A percentile compares a stretch with the other conserved stretches of the same genome.
These are phyloP conservation scores for Antheraea assamensis DNA, from an alignment of 2,888 invertebrate genomes.

Conservation along the genomic window DNA sequence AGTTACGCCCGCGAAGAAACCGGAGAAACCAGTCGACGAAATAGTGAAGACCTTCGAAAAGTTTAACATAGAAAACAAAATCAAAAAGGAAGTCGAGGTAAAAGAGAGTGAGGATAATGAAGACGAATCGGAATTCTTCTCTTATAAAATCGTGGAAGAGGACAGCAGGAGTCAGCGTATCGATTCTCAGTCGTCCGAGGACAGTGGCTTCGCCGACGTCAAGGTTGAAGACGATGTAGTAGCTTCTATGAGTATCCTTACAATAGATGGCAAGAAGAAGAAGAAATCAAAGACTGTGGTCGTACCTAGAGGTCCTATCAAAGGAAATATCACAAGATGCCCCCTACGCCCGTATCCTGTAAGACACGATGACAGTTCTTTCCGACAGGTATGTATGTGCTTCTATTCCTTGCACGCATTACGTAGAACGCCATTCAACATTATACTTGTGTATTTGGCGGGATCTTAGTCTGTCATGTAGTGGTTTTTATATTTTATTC, in stretches of 20 bases:
- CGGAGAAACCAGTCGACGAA: conserved; percentile 21
- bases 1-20: conserved; percentile 32
- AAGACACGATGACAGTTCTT: not conserved
- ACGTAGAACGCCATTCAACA: no score
- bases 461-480: no score
- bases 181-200: conserved; percentile 63
- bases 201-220: conserved; percentile 63
- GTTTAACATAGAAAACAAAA: conserved; percentile 30
- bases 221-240: conserved; percentile 41
- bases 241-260: conserved; percentile 38
- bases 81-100: conserved; percentile 30
- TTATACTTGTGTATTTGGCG: no score
- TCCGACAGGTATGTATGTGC: not conserved
- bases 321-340: not conserved
- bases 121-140: conserved; percentile 57
- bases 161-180: conserved; percentile 48
- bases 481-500: no score
- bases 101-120: conserved; percentile 35
- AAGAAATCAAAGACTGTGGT: conserved; percentile 47
- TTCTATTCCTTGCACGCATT: not conserved
- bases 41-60: conserved; percentile 22
- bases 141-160: conserved; percentile 52
- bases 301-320: conserved; percentile 40
- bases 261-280: conserved; percentile 40
- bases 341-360: not conserved